A percentile compares a stretch with the other conserved stretches of the same genome.
Conservation (phyloP, 2,797 vertebrate genomes). For the Vultur gryphus region DNA sequence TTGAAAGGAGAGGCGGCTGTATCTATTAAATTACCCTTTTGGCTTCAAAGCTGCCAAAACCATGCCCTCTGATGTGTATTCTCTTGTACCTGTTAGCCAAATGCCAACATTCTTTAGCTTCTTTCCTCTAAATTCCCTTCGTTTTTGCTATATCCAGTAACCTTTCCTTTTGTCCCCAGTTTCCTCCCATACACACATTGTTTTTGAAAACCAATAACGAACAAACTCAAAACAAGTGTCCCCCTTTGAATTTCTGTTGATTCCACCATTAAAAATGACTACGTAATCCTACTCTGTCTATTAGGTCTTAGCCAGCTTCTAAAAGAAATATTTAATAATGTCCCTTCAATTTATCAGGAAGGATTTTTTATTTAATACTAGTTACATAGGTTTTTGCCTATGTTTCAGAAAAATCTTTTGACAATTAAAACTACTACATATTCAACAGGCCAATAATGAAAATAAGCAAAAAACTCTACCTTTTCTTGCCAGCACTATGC, state of each 20-base stretch:
- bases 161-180: not conserved
- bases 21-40: not conserved
- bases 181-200: not conserved
- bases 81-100: not conserved
- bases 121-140: not conserved
- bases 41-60: not conserved
- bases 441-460: not conserved
- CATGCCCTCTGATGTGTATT: not conserved
- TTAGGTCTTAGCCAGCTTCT: not conserved
- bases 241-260: not conserved
- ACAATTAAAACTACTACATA: not conserved
- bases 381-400: not conserved
- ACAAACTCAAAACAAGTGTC: not conserved
- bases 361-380: not conserved
- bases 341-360: not conserved
- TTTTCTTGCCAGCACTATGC: conserved; percentile 83
- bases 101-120: not conserved
- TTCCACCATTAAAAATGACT: not conserved
- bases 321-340: not conserved
- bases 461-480: conserved; percentile 69
- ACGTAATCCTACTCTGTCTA: not conserved
- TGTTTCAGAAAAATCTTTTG: not conserved
- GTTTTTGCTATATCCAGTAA: not conserved
- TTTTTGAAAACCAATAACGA: not conserved
- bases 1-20: not conserved